phyloP scores from a whole-genome alignment of 2,113 vertebrate species.

The Xiphias gladius region DNA sequence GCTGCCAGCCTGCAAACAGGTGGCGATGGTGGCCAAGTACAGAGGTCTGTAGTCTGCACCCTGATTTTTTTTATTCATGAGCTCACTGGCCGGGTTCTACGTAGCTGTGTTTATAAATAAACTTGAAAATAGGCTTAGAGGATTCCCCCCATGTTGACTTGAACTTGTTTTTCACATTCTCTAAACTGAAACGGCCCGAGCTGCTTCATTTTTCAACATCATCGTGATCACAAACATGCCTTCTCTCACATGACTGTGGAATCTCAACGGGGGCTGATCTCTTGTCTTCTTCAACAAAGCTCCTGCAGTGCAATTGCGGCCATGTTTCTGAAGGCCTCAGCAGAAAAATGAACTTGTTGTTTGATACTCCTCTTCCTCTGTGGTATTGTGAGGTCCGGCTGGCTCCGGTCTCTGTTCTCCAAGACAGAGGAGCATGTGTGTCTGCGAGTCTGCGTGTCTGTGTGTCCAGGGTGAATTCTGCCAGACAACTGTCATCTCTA shows the following conservation, averaged over 20 bases:
- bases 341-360: conserved; percentile 79
- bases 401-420: conserved; percentile 50
- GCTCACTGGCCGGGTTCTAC: conserved; percentile 7
- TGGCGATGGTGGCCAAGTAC: conserved; percentile 7
- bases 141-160: not conserved
- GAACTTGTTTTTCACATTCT: not conserved
- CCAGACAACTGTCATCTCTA: not conserved
- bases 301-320: conserved; percentile 62
- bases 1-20: conserved; percentile 31
- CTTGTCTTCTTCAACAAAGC: conserved; percentile 70
- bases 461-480: conserved; percentile 22
- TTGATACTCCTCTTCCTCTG: conserved; percentile 74
- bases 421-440: conserved; percentile 39
- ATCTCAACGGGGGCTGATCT: conserved; percentile 73
- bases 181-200: not conserved
- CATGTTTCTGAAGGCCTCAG: conserved; percentile 57
- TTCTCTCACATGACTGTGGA: conserved; percentile 73
- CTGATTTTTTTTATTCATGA: not conserved
- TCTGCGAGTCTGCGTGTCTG: conserved; percentile 12
- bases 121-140: conserved; percentile 11
- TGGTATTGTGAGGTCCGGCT: conserved; percentile 66
- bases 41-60: conserved; percentile 28
- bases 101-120: conserved; percentile 11
- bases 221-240: conserved; percentile 29
- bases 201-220: conserved; percentile 16